Evolutionary conservation across 2,888 invertebrate species (phyloP).

Genomic region (Dynastes hyllus): DNA sequence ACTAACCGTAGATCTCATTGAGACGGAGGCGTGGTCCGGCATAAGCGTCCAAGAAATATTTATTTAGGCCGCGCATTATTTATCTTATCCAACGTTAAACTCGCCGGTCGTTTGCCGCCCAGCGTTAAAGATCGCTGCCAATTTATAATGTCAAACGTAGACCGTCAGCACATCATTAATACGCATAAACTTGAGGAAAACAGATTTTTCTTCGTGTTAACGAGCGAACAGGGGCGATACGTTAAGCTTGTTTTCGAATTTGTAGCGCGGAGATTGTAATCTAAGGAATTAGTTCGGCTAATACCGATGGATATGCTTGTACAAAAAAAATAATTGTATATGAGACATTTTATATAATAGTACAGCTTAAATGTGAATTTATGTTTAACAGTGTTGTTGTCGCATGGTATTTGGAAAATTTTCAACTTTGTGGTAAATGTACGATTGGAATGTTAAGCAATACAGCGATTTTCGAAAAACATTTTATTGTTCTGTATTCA

Average conservation of each 20-base stretch:
- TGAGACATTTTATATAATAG: too few species aligned
- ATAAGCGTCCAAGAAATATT: slow-evolving; percentile 9
- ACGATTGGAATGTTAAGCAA: too few species aligned
- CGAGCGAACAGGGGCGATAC: background rate
- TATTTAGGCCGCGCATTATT: slow-evolving; percentile 53
- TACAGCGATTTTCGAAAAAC: too few species aligned
- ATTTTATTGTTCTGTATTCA: too few species aligned
- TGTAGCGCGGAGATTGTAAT: background rate
- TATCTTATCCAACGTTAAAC: slow-evolving; percentile 58
- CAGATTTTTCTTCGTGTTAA: slow-evolving; percentile 1
- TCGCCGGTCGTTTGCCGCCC: slow-evolving; percentile 57
- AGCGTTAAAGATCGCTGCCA: slow-evolving; percentile 55
- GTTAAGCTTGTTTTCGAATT: slow-evolving; percentile 3
- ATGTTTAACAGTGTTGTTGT: too few species aligned
- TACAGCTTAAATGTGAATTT: too few species aligned
- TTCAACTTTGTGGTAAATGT: too few species aligned
- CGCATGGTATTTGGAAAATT: too few species aligned
- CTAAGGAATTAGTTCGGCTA: too few species aligned
- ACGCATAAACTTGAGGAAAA: background rate
- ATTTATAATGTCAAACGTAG: slow-evolving; percentile 59
- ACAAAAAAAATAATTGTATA: too few species aligned
- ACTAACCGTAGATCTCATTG: background rate
- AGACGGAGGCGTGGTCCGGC: background rate
- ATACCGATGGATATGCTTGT: too few species aligned
- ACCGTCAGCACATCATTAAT: slow-evolving; percentile 20